Conservation (phyloP, 2,797 vertebrate genomes). For the Sebastes trivittatus region DNA sequence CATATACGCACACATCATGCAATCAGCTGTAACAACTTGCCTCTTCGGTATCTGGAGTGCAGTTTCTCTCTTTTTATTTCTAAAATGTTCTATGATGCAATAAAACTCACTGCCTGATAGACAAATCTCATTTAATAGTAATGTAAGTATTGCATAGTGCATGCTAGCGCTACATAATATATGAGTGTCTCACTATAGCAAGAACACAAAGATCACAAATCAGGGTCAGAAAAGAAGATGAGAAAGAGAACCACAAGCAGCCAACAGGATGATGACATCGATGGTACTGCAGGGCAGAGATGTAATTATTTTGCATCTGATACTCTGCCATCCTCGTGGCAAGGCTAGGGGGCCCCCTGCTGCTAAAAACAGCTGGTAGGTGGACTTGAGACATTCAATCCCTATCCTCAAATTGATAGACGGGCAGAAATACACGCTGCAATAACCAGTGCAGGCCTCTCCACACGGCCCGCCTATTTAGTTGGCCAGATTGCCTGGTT, state of each 20-base stretch:
- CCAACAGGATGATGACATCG: conserved; percentile 52
- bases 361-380: conserved; percentile 69
- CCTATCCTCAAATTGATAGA: conserved; percentile 76
- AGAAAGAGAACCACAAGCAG: conserved; percentile 25
- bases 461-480: conserved; percentile 57
- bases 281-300: conserved; percentile 48
- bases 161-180: conserved; percentile 35
- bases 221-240: conserved; percentile 43
- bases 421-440: conserved; percentile 59
- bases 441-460: conserved; percentile 62
- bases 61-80: conserved; percentile 15
- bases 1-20: conserved; percentile 31
- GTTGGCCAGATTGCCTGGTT: conserved; percentile 69
- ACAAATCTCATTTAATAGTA: conserved; percentile 39
- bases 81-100: conserved; percentile 47
- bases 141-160: conserved; percentile 17
- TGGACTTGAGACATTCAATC: conserved; percentile 64
- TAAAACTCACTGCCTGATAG: not conserved
- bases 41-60: not conserved
- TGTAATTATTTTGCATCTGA: conserved; percentile 73
- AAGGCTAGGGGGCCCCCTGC: conserved; percentile 62
- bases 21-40: conserved; percentile 57
- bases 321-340: conserved; percentile 55
- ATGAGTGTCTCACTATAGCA: conserved; percentile 27
- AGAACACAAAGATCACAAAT: conserved; percentile 44